Percentiles rank a stretch among this genome's conserved stretches.
Conservation (phyloP, 2,888 invertebrate species). For the Tenodera sinensis region DNA sequence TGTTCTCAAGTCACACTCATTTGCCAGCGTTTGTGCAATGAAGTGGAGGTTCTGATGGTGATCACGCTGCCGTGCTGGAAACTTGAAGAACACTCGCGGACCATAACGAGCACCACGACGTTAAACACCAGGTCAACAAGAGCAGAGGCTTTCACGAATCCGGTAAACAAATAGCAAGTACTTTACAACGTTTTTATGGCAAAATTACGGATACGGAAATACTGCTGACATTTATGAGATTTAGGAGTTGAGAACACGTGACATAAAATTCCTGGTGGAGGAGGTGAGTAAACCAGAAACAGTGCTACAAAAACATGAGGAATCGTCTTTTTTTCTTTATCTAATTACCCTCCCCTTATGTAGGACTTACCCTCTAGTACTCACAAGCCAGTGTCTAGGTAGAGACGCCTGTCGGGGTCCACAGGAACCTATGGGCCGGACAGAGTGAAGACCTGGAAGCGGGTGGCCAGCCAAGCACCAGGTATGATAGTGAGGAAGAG, state of each 20-base stretch:
- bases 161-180: neutral
- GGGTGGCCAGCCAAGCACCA: too few relatives aligned
- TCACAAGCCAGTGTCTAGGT: too few relatives aligned
- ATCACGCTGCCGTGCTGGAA: neutral
- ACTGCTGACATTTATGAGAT: neutral
- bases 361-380: too few relatives aligned
- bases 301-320: too few relatives aligned
- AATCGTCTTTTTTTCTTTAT: too few relatives aligned
- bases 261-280: too few relatives aligned
- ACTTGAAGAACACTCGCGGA: neutral
- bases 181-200: neutral
- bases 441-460: too few relatives aligned
- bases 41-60: neutral
- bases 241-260: neutral
- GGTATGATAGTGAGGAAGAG: too few relatives aligned
- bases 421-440: too few relatives aligned
- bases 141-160: neutral
- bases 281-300: too few relatives aligned
- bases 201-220: neutral
- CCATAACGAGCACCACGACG: neutral
- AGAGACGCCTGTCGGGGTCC: too few relatives aligned
- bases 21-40: neutral
- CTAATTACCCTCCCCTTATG: too few relatives aligned
- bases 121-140: neutral
- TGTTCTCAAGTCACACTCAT: neutral